Base-by-base conservation (phyloP, 2,113 vertebrate species). In the Anser brachyrhynchus region DNA sequence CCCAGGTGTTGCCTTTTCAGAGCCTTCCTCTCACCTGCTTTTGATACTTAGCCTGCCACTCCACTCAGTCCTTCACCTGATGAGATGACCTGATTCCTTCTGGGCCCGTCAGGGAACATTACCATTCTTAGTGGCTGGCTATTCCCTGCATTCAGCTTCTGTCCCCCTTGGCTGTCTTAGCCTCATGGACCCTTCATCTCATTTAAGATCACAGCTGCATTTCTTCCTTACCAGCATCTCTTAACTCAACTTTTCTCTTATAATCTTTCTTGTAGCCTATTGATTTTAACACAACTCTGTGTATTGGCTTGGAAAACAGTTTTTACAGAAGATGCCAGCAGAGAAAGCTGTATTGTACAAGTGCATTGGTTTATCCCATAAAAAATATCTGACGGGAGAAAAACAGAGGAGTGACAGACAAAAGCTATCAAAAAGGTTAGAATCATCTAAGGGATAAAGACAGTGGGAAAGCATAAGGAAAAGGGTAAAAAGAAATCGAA, bases 101-200 rank as follows among this genome's bases (percentile, higher is more conserved):
- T 33, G 18, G 2, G 11, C 39, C 37, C 35, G 23, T 67, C n/a
- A 59, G 46, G 37, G 37, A 67, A 49, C 61, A 25, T 29, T 31
- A 18, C 26, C n/a, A 16, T 43, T 51, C 0, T 0, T 52, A 46
- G 31, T 54, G 31, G 29, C 58, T 46, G 13, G 33, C 28, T 55
- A 1, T 39, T 91, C 64, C 65, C 26, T 28, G 5, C 1, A 0
- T 65, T 35, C 49, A 54, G 16, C 35, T 31, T 61, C 49, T 70
- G 23, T 35, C n/a, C 51, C 59, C 37, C 26, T 33, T 46, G 33
- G 13, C 52, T 44, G 6, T n/a, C 78, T 54, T n/a, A 87, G n/a
- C 41, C 59, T 89, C 54, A 10, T 0, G 43, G 39, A 35, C 13
- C 6, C n/a, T 83, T 59, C 29, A 17, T 55, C 28, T 52, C 76